A percentile compares a stretch with the other conserved stretches of the same genome.
Evolutionary conservation across 1,140 invertebrate species (phyloP).

Genomic region (Coenobita brevimanus): DNA sequence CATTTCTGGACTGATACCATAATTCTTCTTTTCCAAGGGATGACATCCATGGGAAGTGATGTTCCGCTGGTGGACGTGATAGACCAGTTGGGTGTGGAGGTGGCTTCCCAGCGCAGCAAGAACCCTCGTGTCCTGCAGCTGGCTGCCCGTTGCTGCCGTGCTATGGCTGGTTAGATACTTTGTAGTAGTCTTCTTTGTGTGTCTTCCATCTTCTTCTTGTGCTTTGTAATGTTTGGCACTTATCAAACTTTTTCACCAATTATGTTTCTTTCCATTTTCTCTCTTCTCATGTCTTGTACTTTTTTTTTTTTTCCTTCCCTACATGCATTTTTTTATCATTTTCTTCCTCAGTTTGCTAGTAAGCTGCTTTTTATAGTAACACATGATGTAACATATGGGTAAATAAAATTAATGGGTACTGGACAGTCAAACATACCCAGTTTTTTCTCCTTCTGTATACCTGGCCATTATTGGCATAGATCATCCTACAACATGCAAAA

Average conservation of each 20-base stretch:
- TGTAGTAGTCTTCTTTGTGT: neutral
- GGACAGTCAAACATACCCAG: no score
- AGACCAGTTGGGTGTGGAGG: conserved; percentile 44
- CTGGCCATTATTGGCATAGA: no score
- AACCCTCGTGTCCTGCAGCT: conserved; percentile 44
- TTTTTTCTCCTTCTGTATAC: no score
- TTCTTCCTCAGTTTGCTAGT: no score
- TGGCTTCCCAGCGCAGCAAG: conserved; percentile 49
- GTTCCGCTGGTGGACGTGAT: conserved; percentile 55
- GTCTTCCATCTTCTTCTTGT: neutral
- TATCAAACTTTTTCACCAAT: neutral
- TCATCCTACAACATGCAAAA: no score
- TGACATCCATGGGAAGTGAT: conserved; percentile 48
- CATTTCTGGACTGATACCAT: no score
- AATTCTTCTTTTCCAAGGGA: conserved; percentile 30
- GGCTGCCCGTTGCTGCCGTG: conserved; percentile 53
- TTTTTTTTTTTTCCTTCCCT: neutral
- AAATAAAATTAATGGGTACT: no score
- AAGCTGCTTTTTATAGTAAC: no score
- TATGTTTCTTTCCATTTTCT: neutral
- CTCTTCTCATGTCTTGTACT: neutral
- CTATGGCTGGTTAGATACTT: conserved; percentile 43
- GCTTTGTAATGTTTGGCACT: no score
- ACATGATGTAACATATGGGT: no score
- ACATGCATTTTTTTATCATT: neutral